Base-by-base conservation (phyloP, 2,797 vertebrate species). In the Eupleurogrammus muticus region DNA sequence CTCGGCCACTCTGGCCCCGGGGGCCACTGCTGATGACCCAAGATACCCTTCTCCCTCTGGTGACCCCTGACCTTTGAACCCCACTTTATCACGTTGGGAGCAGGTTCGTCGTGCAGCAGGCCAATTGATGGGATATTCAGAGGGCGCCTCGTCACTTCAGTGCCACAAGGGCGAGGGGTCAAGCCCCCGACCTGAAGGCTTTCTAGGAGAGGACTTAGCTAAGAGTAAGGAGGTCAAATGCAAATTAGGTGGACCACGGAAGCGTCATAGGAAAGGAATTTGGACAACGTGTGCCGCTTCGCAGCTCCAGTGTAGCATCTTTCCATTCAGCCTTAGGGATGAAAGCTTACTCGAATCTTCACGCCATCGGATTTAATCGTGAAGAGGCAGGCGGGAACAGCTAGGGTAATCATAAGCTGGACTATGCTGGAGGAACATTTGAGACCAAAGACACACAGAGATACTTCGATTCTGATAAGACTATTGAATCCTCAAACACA, bases 11-110 rank as follows among this genome's bases (percentile, higher is more conserved):
- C 38, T 9, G 58, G 77, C 78, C 81, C 68, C 40, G 1, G 50
- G 56, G 79, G 84, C 81, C 76, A 54, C 68, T 32, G 73, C 59
- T 59, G 87, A 90, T 93, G 92, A 93, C 90, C 91, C 55, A 1
- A 89, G 90, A 91, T 93, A 91, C 81, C 88, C 87, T 85, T 80
- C 76, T 87, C 73, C 76, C 71, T 66, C 70, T 35, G 63, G 44
- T 50, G 82, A 88, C 84, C 86, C 67, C 81, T 73, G 81, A 88
- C 86, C 89, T 85, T 73, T 87, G 80, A 85, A 79, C 87, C 80
- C 80, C 82, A 84, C 76, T 87, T 88, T 82, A 89, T 82, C 81
- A 77, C 57, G 50, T 64, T 59, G 70, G 76, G 65, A 88, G 84
- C 84, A 86, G 84, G 85, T 85, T 90, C 28, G 83, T 56, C 28